Conservation (phyloP, 2,797 vertebrate species). For the Gymnothorax reevesii region DNA sequence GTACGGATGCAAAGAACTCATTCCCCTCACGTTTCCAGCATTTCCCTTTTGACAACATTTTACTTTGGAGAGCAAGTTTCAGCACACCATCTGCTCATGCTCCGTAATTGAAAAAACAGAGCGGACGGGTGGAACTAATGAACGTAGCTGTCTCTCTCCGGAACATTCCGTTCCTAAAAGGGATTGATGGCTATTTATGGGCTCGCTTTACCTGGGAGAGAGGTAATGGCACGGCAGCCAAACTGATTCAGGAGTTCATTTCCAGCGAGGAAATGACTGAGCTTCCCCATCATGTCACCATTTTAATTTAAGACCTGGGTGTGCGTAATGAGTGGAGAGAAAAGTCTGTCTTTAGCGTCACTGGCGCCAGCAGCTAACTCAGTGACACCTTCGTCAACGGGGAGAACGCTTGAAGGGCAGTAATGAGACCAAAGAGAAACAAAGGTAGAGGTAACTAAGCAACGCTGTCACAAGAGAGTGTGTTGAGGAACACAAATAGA, state of each 20-base stretch:
- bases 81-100: neutral
- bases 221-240: neutral
- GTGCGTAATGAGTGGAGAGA: neutral
- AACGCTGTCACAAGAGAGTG: neutral
- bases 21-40: neutral
- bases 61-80: neutral
- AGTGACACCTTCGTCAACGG: neutral
- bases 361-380: neutral
- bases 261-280: neutral
- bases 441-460: neutral
- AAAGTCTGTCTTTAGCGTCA: neutral
- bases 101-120: neutral
- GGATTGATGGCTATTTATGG: constrained; percentile 4
- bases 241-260: neutral
- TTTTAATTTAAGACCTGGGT: neutral
- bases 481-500: neutral
- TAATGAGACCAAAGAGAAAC: neutral
- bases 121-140: neutral
- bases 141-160: neutral
- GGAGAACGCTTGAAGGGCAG: neutral
- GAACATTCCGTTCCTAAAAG: neutral
- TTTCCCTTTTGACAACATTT: neutral
- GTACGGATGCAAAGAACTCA: neutral
- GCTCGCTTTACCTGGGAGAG: neutral
- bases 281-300: neutral